Conservation (phyloP, 92 coral and sea anemone species). For the Virgularia gustaviana region DNA sequence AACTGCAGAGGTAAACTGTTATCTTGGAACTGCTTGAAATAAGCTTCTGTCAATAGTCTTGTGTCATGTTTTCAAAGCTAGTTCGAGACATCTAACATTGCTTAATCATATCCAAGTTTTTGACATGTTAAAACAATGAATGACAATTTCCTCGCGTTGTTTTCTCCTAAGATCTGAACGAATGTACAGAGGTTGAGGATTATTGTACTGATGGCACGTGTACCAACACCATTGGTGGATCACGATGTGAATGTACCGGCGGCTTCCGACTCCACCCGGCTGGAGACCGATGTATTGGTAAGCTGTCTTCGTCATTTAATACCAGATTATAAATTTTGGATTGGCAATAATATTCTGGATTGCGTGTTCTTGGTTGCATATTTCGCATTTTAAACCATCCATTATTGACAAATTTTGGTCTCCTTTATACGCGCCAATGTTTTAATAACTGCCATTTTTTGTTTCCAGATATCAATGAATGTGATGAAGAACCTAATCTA, state of each 20-base stretch:
- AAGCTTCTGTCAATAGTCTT: too few relatives aligned
- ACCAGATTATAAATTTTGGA: too few relatives aligned
- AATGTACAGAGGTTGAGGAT: constrained; percentile 73
- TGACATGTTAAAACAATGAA: background rate
- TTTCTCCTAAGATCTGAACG: constrained; percentile 70
- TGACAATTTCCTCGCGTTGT: background rate
- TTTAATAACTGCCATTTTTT: too few relatives aligned
- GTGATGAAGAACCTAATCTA: constrained; percentile 79
- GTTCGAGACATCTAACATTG: too few relatives aligned
- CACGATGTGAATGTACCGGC: constrained; percentile 79
- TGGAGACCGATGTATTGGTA: constrained; percentile 75
- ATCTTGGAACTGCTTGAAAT: too few relatives aligned
- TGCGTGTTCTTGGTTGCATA: too few relatives aligned
- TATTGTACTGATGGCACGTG: constrained; percentile 81
- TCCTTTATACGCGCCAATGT: too few relatives aligned
- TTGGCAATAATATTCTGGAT: too few relatives aligned
- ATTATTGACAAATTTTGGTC: too few relatives aligned
- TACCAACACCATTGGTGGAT: constrained; percentile 91
- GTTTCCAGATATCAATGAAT: constrained; percentile 93
- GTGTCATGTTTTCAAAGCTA: background rate
- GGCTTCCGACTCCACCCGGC: constrained; percentile 65
- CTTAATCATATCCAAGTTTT: background rate
- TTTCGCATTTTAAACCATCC: too few relatives aligned
- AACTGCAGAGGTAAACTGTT: constrained; percentile 75
- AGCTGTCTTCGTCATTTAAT: too few relatives aligned